Conservation (phyloP, 2,797 vertebrate genomes). For the Melanotaenia pygmaea region DNA sequence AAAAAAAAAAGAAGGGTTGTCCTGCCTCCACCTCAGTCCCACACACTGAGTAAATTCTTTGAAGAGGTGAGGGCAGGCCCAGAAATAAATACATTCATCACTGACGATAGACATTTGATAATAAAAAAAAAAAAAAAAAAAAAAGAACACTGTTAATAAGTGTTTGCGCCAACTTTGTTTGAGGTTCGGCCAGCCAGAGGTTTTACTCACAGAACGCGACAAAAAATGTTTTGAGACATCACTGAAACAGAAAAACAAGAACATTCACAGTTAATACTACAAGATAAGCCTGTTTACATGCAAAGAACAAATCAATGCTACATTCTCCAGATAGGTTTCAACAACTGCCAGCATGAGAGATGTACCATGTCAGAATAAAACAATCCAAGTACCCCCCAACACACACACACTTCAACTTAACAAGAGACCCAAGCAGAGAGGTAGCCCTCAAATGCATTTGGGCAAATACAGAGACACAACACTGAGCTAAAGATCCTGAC, state of each 20-base stretch:
- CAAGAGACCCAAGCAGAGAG: constrained; percentile 67
- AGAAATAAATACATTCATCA: constrained; percentile 99
- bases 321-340: constrained; percentile 61
- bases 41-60: constrained; percentile 85
- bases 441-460: constrained; percentile 68
- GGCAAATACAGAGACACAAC: constrained; percentile 68
- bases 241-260: constrained; percentile 59
- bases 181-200: constrained; percentile 83
- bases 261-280: constrained; percentile 84
- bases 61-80: constrained; percentile 88
- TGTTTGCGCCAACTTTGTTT: constrained; percentile 95
- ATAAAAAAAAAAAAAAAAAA: constrained; percentile 26
- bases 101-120: constrained; percentile 93
- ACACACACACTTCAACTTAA: constrained; percentile 51
- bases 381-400: constrained; percentile 41
- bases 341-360: constrained; percentile 61
- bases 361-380: constrained; percentile 59
- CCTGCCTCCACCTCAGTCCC: constrained; percentile 84
- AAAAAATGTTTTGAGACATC: constrained; percentile 44
- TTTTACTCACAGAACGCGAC: constrained; percentile 71
- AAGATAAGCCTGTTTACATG: constrained; percentile 73
- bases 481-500: constrained; percentile 64
- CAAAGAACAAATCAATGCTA: constrained; percentile 70
- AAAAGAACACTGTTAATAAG: constrained; percentile 94
- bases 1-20: constrained; percentile 69